Evolutionary conservation across 2,113 vertebrate genomes (phyloP).

Genomic region (Lonchura striata): DNA sequence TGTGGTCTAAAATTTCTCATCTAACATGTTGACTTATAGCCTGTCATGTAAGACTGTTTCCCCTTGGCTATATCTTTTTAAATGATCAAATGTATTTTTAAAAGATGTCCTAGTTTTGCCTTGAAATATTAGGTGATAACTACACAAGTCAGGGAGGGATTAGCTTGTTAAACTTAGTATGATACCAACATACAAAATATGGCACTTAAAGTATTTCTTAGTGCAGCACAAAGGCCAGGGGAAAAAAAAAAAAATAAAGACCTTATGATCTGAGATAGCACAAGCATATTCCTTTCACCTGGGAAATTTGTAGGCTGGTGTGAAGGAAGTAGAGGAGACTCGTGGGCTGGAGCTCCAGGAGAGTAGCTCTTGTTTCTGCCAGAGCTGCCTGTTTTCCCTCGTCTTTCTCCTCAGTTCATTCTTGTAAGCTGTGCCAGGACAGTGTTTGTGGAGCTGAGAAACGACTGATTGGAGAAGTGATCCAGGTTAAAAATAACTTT

Average conservation of each 20-base stretch:
- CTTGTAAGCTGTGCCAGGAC: not conserved
- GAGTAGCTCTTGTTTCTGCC: not conserved
- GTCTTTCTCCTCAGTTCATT: not conserved
- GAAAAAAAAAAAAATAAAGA: not conserved
- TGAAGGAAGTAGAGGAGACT: not conserved
- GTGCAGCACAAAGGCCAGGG: not conserved
- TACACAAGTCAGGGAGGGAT: not conserved
- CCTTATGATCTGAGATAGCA: not conserved
- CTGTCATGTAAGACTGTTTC: constrained; percentile 48
- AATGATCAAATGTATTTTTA: constrained; percentile 24
- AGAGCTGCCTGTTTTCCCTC: accelerated
- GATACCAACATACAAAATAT: not conserved
- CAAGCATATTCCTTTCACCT: not conserved
- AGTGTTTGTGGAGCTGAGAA: not conserved
- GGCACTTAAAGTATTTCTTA: not conserved
- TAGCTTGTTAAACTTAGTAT: not conserved
- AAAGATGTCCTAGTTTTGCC: constrained; percentile 25
- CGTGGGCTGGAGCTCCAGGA: not conserved
- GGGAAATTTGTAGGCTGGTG: not conserved
- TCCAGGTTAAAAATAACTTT: constrained; percentile 1
- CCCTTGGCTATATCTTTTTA: constrained; percentile 36
- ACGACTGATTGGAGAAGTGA: not conserved
- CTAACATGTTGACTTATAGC: constrained; percentile 49
- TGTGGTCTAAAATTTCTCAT: constrained; percentile 44
- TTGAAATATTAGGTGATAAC: constrained; percentile 49